A percentile compares a stretch with the other conserved stretches of the same genome.
phyloP scores from a whole-genome alignment of 2,888 invertebrate genomes.

The Habroteleia sp. region DNA sequence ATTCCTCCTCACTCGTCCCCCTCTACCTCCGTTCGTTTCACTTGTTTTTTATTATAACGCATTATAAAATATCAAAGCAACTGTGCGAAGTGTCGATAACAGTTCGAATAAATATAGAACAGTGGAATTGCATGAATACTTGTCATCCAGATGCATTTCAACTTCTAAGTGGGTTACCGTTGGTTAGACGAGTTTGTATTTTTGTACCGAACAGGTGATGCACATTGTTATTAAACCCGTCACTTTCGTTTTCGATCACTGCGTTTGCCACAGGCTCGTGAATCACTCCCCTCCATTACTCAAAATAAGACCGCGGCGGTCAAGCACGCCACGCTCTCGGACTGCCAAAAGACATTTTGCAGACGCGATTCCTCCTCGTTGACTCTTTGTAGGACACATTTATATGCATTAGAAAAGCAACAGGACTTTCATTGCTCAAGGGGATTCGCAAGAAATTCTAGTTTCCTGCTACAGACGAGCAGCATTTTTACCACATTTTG shows the following conservation, averaged over 20 bases:
- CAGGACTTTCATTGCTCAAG: constrained; percentile 50
- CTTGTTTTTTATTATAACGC: no score
- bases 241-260: constrained; percentile 18
- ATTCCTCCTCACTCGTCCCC: no score
- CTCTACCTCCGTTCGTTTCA: no score
- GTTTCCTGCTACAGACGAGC: constrained; percentile 13
- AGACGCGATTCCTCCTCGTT: no score
- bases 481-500: constrained; percentile 17
- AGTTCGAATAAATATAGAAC: background rate
- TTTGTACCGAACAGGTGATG: constrained; percentile 6
- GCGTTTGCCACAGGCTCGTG: no score
- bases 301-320: no score
- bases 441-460: no score
- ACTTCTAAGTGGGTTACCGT: constrained; percentile 13
- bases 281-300: no score
- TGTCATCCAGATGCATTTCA: background rate
- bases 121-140: background rate
- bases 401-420: constrained; percentile 46
- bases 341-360: no score
- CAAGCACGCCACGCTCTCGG: no score
- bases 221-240: constrained; percentile 19
- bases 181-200: no score
- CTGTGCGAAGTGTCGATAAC: background rate
- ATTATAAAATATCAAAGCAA: no score
- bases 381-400: constrained; percentile 36